Base-by-base conservation (phyloP, 2,888 invertebrate species). In the Drosophila neotestacea region DNA sequence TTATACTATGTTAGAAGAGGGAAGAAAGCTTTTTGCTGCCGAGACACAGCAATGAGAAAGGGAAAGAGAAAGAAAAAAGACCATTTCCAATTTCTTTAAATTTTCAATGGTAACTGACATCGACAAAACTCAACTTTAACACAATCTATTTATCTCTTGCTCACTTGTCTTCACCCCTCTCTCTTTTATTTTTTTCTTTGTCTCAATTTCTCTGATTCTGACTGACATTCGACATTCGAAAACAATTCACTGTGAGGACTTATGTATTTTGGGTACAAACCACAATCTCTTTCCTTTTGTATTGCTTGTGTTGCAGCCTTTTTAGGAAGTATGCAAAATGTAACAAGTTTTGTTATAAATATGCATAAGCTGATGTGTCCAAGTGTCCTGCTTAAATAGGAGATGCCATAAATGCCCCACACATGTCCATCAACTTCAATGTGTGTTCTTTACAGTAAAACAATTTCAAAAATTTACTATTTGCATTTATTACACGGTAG, bases 301-400 rank as follows among this genome's bases (percentile, higher is more conserved):
- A 6, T 5, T 44, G 13, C 9, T 22, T 22, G 22, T 22, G 22
- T 22, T 22, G 22, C 22, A 22, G 22, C 22, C 22, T 22, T 22
- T 22, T 22, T 22, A 22, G 22, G 22, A 22, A 2, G 65, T 54
- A 64, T 62, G 52, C 48, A 59, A 56, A 70, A 64, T 63, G 68
- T 80, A 75, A 67, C 69, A 88, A 80, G 70, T 80, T 86, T 66
- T 59, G 67, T 39, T 58, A 72, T 88, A 70, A 85, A 85, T 88
- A 88, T 85, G 89, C 87, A 88, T 77, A 79, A 79, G 84, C 67
- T 41, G 54, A 61, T 51, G 61, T 66, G 22, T 22, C 22, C 71
- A 76, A 76, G 62, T 67, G 67, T 52, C 38, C 50, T 46, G 73
- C 48, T 44, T 47, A 51, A 74, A 65, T 67, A 70, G 77, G 58